Evolutionary conservation across 2,113 vertebrate genomes (phyloP), one percentile per base, ranked within the genome.

Genomic region (Emydocephalus ijimae): DNA sequence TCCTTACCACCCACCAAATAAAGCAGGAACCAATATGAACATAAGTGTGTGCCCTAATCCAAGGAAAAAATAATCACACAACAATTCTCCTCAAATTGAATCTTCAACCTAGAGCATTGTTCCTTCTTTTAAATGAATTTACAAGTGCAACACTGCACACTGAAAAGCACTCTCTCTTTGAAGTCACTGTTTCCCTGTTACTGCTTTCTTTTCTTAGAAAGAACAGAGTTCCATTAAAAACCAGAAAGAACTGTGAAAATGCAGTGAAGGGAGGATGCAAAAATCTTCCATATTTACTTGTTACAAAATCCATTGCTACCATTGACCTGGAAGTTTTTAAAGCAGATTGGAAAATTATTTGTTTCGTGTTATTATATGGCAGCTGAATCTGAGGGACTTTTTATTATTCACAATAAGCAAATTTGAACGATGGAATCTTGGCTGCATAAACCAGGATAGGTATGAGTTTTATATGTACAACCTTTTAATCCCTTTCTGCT

Each of bases 41-140:
- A 95, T 95, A 96, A 95, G 20, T 8, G 10, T 90, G 95, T 95
- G 94, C 95, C 95, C 95, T 95, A 96, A 96, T 96, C 21, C 14
- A 90, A 96, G 94, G 95, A 96, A 95, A 96, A 96, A 96, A 96
- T 95, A 96, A 96, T 95, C 94, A 96, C 92, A 94, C 56, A 95
- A 95, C 57, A 95, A 95, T 96, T 94, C 92, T 95, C 94, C 96
- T 95, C 96, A 93, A 94, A 48, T 18, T 96, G 94, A 94, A 96
- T 96, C 95, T 96, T 95, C 95, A 94, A 55, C 74, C 85, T 93
- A 93, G 39, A 89, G 61, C 91, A 95, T 92, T 85, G 94, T 94
- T 91, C 93, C 29, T 94, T 87, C 90, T 92, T 15, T 0, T n/a
- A 8, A 61, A 24, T 50, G 26, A 85, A 81, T 20, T 43, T 57